Evolutionary conservation across 2,888 invertebrate species (phyloP).

Genomic region (Chrysolina haemoptera): DNA sequence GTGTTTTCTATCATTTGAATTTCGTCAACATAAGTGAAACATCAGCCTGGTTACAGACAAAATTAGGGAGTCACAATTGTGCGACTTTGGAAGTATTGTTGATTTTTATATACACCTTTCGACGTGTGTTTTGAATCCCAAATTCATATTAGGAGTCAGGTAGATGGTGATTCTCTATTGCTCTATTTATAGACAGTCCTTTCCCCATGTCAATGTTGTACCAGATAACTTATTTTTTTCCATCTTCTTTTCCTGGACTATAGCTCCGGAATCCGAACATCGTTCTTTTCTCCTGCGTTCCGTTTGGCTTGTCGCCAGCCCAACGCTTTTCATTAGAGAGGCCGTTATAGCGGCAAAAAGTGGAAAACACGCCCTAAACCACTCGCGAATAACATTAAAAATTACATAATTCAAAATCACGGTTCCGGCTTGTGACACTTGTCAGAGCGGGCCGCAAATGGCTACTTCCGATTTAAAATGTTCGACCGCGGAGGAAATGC

Average conservation of each 20-base stretch:
- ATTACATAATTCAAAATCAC: slow-evolving; percentile 68
- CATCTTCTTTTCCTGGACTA: background rate
- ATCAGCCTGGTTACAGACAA: too few relatives aligned
- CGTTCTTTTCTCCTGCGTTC: slow-evolving; percentile 19
- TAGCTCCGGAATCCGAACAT: background rate
- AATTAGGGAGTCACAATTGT: too few relatives aligned
- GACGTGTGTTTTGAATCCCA: too few relatives aligned
- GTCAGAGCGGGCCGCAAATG: slow-evolving; percentile 66
- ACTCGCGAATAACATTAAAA: slow-evolving; percentile 63
- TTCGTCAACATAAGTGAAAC: too few relatives aligned
- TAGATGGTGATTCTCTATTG: too few relatives aligned
- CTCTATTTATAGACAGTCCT: too few relatives aligned
- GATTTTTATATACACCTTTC: too few relatives aligned
- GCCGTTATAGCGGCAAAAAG: slow-evolving; percentile 52
- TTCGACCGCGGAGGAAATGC: slow-evolving; percentile 34
- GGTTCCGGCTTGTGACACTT: slow-evolving; percentile 67
- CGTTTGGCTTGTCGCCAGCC: slow-evolving; percentile 60
- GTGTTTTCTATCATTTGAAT: too few relatives aligned
- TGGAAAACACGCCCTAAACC: slow-evolving; percentile 57
- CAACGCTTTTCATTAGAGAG: slow-evolving; percentile 53
- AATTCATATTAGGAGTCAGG: too few relatives aligned
- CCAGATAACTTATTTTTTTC: too few relatives aligned
- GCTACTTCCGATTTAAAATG: slow-evolving; percentile 68
- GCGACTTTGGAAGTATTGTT: too few relatives aligned
- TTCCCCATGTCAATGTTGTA: too few relatives aligned